phyloP scores from a whole-genome alignment of 1,140 invertebrate genomes.

The Anastrepha obliqua region DNA sequence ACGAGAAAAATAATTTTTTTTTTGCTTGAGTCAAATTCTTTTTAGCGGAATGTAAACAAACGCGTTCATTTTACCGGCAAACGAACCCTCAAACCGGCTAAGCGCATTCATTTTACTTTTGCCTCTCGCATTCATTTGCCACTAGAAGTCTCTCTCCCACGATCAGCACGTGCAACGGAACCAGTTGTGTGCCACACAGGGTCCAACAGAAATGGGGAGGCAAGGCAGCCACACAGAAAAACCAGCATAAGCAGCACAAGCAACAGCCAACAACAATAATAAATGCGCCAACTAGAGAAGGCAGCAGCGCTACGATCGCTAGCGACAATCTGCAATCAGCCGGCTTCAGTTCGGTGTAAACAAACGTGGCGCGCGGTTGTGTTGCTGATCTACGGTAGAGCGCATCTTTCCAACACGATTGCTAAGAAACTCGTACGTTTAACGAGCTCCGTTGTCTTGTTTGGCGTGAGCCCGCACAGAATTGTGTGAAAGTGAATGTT shows the following conservation, averaged over 20 bases:
- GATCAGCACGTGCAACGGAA: conserved; percentile 32
- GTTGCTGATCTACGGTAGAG: neutral
- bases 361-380: conserved; percentile 36
- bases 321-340: neutral
- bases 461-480: neutral
- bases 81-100: neutral
- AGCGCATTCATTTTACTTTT: neutral
- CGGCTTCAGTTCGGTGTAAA: conserved; percentile 44
- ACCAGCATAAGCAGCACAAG: neutral
- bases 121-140: neutral
- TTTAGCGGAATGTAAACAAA: conserved; percentile 21
- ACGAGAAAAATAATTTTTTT: too few relatives aligned
- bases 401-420: neutral
- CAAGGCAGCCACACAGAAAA: neutral
- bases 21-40: too few relatives aligned
- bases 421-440: conserved; percentile 10
- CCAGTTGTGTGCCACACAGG: conserved; percentile 29
- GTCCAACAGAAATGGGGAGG: neutral
- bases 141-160: neutral
- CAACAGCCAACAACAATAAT: neutral
- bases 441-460: too few relatives aligned
- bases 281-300: neutral
- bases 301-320: neutral
- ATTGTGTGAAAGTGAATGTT: conserved; percentile 13
- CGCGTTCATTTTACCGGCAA: conserved; percentile 33